Base-by-base conservation (phyloP, 2,888 invertebrate species). In the Argyresthia goedartella region DNA sequence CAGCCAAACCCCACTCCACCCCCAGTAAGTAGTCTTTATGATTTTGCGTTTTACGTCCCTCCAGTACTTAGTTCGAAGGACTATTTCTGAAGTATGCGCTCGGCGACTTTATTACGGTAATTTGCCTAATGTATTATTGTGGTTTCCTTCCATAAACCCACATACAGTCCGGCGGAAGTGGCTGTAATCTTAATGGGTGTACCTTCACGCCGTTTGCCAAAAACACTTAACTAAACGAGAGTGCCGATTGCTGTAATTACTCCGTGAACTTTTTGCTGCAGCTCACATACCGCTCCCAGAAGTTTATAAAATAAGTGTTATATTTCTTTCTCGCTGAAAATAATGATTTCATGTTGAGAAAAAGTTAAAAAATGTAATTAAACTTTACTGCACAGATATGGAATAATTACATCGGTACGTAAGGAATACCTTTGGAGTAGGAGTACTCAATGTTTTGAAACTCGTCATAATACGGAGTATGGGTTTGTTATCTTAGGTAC, bases 151-250 rank as follows among this genome's bases (percentile, higher is more conserved):
- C 60, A 59, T 64, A 67, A 62, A 60, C 58, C 60, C 59, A 65
- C 55, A 57, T 59, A 65, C 56, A 57, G 59, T 15, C 14, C 45
- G 53, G 15, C 41, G 51, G 44, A 43, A 49, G 45, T 45, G 39
- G 36, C 60, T 59, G 61, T 63, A 62, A 67, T 60, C 67, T 64
- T 76, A 74, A 78, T 76, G 72, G 71, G 63, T 63, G 56, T 63
- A 69, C 71, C 69, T 70, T 67, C 59, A 65, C 66, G 61, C 62
- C 61, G 67, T 71, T 71, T 69, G 67, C 69, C 65, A 66, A 66
- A 73, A 71, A 68, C 66, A 71, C 69, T 75, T 61, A 55, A 56
- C 52, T 66, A 11, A 25, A 25, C 25, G 25, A 25, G 25, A 25
- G 25, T 41, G 41, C 41, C 41, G 13, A 13, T 41, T 11, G 41